Evolutionary conservation across 2,113 vertebrate species (phyloP).

Genomic region (Clarias batrachus): DNA sequence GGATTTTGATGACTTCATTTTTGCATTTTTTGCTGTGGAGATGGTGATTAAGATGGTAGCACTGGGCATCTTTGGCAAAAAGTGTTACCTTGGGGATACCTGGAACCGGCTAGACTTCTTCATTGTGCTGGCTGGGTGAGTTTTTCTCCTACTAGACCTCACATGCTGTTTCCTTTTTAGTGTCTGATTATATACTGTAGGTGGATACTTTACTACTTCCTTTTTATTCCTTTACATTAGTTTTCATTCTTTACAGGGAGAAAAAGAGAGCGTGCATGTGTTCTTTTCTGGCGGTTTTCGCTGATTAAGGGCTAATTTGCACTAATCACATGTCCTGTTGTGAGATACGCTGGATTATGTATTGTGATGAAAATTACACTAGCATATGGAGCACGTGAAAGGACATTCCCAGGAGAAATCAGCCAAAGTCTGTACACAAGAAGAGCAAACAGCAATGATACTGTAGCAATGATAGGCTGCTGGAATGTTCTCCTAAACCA

Average conservation of each 20-base stretch:
- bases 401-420: constrained; percentile 29
- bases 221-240: neutral
- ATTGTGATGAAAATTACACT: constrained; percentile 36
- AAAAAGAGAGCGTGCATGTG: neutral
- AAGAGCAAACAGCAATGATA: constrained; percentile 32
- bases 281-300: constrained; percentile 16
- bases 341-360: constrained; percentile 30
- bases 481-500: constrained; percentile 38
- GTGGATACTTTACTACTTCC: neutral
- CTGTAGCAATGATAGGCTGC: constrained; percentile 38
- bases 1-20: constrained; percentile 99
- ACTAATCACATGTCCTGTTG: constrained; percentile 12
- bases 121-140: constrained; percentile 96
- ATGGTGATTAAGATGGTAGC: constrained; percentile 99
- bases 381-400: constrained; percentile 30
- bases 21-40: constrained; percentile 98
- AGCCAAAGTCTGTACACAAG: constrained; percentile 39
- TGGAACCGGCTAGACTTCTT: constrained; percentile 99
- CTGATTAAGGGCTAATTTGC: constrained; percentile 4
- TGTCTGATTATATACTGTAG: neutral
- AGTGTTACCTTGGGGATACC: constrained; percentile 96
- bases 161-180: neutral
- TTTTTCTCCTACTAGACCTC: constrained; percentile 22
- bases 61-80: constrained; percentile 95
- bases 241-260: neutral